Conservation (phyloP, 2,113 vertebrate species). For the Nansenia antarctica region DNA sequence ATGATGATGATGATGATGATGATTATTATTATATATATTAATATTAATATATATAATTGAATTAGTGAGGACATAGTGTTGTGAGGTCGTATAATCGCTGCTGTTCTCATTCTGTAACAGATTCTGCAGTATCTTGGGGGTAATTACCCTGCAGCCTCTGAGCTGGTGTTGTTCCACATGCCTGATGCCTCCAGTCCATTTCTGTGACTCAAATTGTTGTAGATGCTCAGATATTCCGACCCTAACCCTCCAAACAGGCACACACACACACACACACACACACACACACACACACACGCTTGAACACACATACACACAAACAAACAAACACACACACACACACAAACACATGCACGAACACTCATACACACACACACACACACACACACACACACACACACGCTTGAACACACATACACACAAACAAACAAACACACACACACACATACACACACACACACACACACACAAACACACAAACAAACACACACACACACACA, state of each 20-base stretch:
- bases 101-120: not conserved
- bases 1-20: no score
- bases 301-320: no score
- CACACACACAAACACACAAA: slow-evolving; percentile 10
- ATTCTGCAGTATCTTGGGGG: not conserved
- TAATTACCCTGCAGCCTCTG: not conserved
- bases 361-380: no score
- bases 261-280: slow-evolving; percentile 2
- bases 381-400: slow-evolving; percentile 4
- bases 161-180: not conserved
- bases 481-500: slow-evolving; percentile 7
- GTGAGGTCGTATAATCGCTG: not conserved
- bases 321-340: slow-evolving; percentile 5
- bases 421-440: slow-evolving; percentile 5
- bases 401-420: no score
- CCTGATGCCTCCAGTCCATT: not conserved
- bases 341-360: no score
- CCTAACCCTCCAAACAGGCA: not conserved
- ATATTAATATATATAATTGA: not conserved
- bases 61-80: not conserved
- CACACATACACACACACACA: slow-evolving; percentile 4
- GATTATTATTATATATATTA: no score
- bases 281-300: slow-evolving; percentile 11
- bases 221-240: no score
- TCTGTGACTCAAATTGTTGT: not conserved